A percentile compares a stretch with the other conserved stretches of the same genome.
These are phyloP conservation scores for Periparus ater DNA, from an alignment of 2,797 vertebrate species.

Conservation along the genomic window DNA sequence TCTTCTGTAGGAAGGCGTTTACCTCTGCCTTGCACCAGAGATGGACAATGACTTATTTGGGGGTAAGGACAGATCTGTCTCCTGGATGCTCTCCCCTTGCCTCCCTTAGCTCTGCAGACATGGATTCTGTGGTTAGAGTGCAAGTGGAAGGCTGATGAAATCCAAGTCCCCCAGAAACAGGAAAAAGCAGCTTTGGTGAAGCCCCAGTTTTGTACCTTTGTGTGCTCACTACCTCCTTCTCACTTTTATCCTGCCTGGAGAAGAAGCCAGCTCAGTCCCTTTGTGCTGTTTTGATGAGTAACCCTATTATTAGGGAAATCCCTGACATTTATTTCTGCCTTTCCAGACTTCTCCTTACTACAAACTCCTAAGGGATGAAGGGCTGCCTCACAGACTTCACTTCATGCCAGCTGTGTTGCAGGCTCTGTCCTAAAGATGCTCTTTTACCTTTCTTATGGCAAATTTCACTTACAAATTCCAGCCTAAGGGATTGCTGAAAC, in stretches of 20 bases:
- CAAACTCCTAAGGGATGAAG: not conserved
- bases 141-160: not conserved
- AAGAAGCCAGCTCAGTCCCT: not conserved
- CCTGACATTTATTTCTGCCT: not conserved
- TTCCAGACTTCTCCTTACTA: not conserved
- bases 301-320: conserved; percentile 9
- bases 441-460: not conserved
- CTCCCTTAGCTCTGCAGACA: not conserved
- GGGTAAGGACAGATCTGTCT: not conserved
- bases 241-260: not conserved
- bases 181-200: not conserved
- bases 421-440: not conserved
- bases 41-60: not conserved
- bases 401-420: not conserved
- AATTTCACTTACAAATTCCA: not conserved
- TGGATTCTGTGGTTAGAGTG: not conserved
- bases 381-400: not conserved
- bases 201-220: not conserved
- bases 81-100: not conserved
- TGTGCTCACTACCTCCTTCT: not conserved
- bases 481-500: not conserved
- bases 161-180: not conserved
- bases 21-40: not conserved
- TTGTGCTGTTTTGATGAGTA: conserved; percentile 1
- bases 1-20: not conserved